These are phyloP conservation scores for Salvelinus namaycush DNA, from an alignment of 2,113 vertebrate species.

Conservation along the genomic window DNA sequence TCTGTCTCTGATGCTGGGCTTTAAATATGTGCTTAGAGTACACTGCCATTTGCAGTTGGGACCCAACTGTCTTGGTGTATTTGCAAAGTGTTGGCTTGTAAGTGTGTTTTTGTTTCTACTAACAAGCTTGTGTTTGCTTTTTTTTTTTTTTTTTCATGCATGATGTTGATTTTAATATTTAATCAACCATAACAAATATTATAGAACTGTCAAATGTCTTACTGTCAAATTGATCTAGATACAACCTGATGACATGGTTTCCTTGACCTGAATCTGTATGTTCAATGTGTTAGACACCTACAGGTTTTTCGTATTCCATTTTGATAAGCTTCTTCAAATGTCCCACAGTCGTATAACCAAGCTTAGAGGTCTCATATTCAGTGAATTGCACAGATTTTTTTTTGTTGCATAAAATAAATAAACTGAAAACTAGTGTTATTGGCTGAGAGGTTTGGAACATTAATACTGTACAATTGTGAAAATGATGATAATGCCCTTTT, in stretches of 20 bases:
- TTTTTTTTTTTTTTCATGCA: constrained; percentile 15
- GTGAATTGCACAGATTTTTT: background rate
- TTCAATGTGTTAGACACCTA: background rate
- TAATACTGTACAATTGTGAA: no score
- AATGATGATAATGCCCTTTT: no score
- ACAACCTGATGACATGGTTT: background rate
- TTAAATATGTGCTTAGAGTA: constrained; percentile 39
- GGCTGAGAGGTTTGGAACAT: no score
- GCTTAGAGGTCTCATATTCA: background rate
- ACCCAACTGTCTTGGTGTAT: constrained; percentile 36
- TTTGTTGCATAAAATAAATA: no score
- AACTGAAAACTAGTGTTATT: no score
- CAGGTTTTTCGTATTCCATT: background rate
- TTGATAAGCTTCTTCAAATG: background rate
- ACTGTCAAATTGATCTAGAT: no score
- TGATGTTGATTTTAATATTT: background rate
- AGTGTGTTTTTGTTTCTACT: constrained; percentile 33
- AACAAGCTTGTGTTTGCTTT: constrained; percentile 33
- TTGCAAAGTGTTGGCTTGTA: constrained; percentile 38
- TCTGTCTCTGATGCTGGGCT: constrained; percentile 51
- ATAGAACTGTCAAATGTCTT: no score
- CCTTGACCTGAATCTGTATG: background rate
- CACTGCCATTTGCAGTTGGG: constrained; percentile 39
- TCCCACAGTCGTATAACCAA: background rate
- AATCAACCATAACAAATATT: no score